These are phyloP conservation scores for Epistrophe eligans DNA, from an alignment of 2,888 invertebrate genomes.

Conservation along the genomic window DNA sequence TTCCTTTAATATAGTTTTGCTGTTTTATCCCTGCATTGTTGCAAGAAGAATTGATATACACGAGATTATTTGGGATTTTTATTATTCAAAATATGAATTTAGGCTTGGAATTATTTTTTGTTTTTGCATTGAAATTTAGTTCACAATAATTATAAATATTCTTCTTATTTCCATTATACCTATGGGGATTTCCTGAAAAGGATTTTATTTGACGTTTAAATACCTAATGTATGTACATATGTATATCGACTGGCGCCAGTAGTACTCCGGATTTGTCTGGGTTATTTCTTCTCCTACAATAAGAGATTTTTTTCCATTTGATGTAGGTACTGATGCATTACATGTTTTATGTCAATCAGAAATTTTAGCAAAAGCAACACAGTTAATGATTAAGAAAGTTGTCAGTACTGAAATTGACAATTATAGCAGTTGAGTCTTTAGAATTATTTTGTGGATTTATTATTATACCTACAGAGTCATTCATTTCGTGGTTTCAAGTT, in stretches of 20 bases:
- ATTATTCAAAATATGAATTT: constrained; percentile 42
- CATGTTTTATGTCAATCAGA: too few species aligned
- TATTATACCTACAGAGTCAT: too few species aligned
- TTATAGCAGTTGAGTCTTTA: too few species aligned
- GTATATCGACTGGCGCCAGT: constrained; percentile 61
- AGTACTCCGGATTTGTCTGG: constrained; percentile 63
- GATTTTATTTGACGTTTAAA: constrained; percentile 7
- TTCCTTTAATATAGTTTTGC: constrained; percentile 2
- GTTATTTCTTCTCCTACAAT: not conserved
- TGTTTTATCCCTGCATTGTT: constrained; percentile 56
- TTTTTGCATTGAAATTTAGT: constrained; percentile 38
- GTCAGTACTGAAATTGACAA: too few species aligned
- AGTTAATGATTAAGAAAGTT: too few species aligned
- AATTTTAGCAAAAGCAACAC: too few species aligned
- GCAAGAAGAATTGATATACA: constrained; percentile 25
- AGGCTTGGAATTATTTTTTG: not conserved
- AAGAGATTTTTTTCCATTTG: not conserved
- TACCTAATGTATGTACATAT: too few species aligned
- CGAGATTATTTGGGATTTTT: constrained; percentile 58
- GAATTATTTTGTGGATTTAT: too few species aligned
- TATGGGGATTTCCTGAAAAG: not conserved
- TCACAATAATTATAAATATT: constrained; percentile 1
- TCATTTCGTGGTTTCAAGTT: too few species aligned
- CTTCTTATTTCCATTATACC: constrained; percentile 14
- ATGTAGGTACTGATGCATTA: too few species aligned